Base-by-base conservation (phyloP, 2,797 vertebrate genomes). In the Vireo griseus region DNA sequence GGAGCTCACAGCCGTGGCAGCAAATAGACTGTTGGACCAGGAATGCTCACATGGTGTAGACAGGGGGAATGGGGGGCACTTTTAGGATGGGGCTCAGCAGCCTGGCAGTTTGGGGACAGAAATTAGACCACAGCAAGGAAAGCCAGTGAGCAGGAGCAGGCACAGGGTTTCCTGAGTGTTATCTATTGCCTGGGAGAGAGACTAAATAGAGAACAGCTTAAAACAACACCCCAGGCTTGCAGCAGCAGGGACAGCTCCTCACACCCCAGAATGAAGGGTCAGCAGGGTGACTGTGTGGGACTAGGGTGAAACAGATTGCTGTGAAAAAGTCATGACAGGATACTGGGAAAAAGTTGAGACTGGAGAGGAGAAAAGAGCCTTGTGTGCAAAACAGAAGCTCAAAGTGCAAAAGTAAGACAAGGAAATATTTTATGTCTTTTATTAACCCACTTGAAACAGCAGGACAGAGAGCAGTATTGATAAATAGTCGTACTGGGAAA, bases 381-480 rank as follows among this genome's bases (percentile, higher is more conserved):
- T 72, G 62, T 62, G 37, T 55, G 69, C 79, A 58, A 92, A 96
- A 84, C 73, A 90, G 84, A 78, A 91, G 77, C 55, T 84, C 74
- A 31, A 94, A 95, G 86, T 93, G 55, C 86, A 94, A n/a, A 91
- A 90, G 85, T 68, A 83, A 81, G 71, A 78, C 83, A 72, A 78
- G 79, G 88, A 94, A 76, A 69, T 88, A 73, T 78, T 92, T 90
- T 59, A 78, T 1, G 0, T 50, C 72, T 77, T 94, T 92, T 88
- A 88, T 86, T 83, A 95, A 62, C 51, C 67, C 74, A 62, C 69
- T 73, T 73, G 74, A 92, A 95, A 91, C 77, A 81, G 76, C 66
- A 73, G 88, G 88, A 92, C 76, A 81, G 79, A 88, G 86, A 88
- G 75, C 54, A 90, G 29, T 68, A 79, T 29, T 92, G 83, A 95